A percentile compares a stretch with the other conserved stretches of the same genome.
phyloP scores from a whole-genome alignment of 1,140 invertebrate species.

The Bradynema listronoti region DNA sequence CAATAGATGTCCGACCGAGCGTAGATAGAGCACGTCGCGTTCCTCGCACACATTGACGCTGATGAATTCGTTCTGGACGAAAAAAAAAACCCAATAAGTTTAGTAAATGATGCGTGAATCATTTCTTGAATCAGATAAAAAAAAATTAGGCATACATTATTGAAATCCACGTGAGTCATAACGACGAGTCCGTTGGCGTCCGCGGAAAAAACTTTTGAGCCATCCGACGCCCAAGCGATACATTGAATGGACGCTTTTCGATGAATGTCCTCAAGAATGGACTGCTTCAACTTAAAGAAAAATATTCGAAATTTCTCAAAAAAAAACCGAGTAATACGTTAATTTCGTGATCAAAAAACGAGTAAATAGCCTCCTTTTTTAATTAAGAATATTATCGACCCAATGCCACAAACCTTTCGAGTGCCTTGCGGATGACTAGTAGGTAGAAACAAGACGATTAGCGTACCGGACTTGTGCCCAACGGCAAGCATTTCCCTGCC shows the following conservation, averaged over 20 bases:
- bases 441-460: constrained; percentile 26
- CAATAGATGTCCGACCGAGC: no score
- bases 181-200: constrained; percentile 21
- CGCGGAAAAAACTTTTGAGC: constrained; percentile 20
- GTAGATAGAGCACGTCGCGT: no score
- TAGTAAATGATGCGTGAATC: background rate
- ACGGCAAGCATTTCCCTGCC: constrained; percentile 14
- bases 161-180: constrained; percentile 24
- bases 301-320: background rate
- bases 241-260: constrained; percentile 1
- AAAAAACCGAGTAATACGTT: no score
- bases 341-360: constrained; percentile 7
- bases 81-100: constrained; percentile 6
- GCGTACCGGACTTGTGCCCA: constrained; percentile 22
- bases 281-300: constrained; percentile 23
- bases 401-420: constrained; percentile 15
- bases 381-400: no score
- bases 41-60: constrained; percentile 9
- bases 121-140: background rate
- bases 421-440: constrained; percentile 5
- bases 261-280: constrained; percentile 27
- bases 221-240: constrained; percentile 18
- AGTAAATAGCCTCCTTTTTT: no score
- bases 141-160: constrained; percentile 17
- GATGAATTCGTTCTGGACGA: constrained; percentile 18